These are phyloP conservation scores for Phania funesta DNA, from an alignment of 2,888 invertebrate genomes.

Conservation along the genomic window DNA sequence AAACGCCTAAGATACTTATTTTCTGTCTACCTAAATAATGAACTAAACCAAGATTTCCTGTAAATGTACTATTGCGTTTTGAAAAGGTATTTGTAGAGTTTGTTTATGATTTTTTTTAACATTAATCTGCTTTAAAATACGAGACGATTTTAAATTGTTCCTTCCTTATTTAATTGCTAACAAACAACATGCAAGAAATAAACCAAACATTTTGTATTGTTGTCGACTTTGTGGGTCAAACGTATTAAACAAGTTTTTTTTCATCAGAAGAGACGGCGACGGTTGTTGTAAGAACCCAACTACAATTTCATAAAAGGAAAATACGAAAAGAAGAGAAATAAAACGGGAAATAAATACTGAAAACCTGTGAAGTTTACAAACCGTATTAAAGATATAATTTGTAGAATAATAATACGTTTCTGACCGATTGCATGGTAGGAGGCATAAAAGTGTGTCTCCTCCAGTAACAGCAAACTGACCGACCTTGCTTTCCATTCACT, in stretches of 20 bases:
- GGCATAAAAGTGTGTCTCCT: conserved; percentile 34
- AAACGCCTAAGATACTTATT: too few relatives aligned
- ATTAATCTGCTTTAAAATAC: too few relatives aligned
- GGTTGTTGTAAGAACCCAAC: conserved; percentile 15
- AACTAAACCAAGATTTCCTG: too few relatives aligned
- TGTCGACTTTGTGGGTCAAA: conserved; percentile 56
- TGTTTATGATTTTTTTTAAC: too few relatives aligned
- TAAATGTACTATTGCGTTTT: too few relatives aligned
- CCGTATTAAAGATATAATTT: conserved; percentile 36
- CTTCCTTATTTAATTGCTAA: too few relatives aligned
- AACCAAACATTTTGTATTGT: conserved; percentile 30
- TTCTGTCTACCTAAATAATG: too few relatives aligned
- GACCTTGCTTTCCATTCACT: background rate
- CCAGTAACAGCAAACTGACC: conserved; percentile 40
- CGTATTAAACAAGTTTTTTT: conserved; percentile 42
- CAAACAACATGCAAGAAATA: conserved; percentile 43
- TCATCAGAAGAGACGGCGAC: background rate
- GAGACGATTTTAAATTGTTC: too few relatives aligned
- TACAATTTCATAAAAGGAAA: background rate
- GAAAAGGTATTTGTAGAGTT: too few relatives aligned
- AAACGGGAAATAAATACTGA: background rate
- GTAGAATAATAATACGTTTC: conserved; percentile 14
- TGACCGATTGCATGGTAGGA: background rate
- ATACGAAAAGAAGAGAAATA: background rate
- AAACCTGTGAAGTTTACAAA: conserved; percentile 50